Evolutionary conservation across 1,140 invertebrate species (phyloP).

Genomic region (Whitmania pigra): DNA sequence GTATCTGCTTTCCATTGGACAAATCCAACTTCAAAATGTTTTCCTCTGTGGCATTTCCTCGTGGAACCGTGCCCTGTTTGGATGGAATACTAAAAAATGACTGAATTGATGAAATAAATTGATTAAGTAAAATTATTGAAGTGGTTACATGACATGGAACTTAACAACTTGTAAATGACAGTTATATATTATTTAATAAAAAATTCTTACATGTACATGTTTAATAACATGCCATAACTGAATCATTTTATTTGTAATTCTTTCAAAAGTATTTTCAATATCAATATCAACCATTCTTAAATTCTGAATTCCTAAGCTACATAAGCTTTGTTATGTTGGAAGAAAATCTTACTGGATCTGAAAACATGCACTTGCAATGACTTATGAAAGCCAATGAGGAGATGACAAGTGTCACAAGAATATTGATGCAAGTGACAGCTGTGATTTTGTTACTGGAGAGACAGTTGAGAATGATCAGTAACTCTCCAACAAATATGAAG

Average conservation of each 20-base stretch:
- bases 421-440: not conserved
- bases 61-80: conserved; percentile 78
- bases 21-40: conserved; percentile 90
- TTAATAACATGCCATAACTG: too few relatives aligned
- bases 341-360: conserved; percentile 22
- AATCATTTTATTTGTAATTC: too few relatives aligned
- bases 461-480: conserved; percentile 21
- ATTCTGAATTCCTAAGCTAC: not conserved
- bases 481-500: conserved; percentile 20
- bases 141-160: too few relatives aligned
- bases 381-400: conserved; percentile 17
- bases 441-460: conserved; percentile 3
- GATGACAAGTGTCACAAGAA: conserved; percentile 1
- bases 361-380: conserved; percentile 20
- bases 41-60: conserved; percentile 94
- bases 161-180: too few relatives aligned
- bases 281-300: not conserved
- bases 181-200: too few relatives aligned
- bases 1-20: conserved; percentile 80
- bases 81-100: too few relatives aligned
- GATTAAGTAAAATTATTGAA: too few relatives aligned
- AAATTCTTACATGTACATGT: too few relatives aligned
- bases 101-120: too few relatives aligned
- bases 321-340: not conserved
- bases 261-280: not conserved